Evolutionary conservation across 2,113 vertebrate species (phyloP).

Genomic region (Asarcornis scutulata): DNA sequence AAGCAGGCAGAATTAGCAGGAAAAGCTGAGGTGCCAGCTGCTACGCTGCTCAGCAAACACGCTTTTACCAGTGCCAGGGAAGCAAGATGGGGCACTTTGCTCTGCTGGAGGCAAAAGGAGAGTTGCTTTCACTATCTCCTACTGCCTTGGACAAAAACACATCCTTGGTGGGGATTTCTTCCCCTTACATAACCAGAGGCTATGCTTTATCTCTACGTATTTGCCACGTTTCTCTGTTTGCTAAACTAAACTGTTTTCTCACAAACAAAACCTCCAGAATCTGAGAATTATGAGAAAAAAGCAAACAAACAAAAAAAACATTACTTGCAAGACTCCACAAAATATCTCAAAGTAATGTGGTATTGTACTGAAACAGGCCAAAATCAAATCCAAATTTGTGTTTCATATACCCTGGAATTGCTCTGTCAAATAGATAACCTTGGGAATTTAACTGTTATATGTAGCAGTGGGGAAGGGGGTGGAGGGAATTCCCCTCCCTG

Average conservation of each 20-base stretch:
- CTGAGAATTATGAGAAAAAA: not conserved
- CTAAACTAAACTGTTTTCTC: too few species aligned
- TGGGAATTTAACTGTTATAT: not conserved
- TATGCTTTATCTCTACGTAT: not conserved
- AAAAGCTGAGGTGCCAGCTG: conserved; percentile 33
- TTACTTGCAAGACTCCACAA: not conserved
- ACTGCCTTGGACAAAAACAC: not conserved
- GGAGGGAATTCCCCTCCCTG: not conserved
- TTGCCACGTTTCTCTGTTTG: not conserved
- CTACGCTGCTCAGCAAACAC: not conserved
- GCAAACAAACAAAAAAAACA: not conserved
- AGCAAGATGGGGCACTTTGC: not conserved
- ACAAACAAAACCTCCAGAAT: not conserved
- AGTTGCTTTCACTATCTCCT: not conserved
- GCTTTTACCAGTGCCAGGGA: not conserved
- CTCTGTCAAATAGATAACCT: not conserved
- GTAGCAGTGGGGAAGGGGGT: not conserved
- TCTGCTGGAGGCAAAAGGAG: not conserved
- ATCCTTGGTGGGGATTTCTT: not conserved
- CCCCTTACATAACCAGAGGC: not conserved
- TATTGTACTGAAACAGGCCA: not conserved
- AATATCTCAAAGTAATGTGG: not conserved
- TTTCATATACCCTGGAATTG: not conserved
- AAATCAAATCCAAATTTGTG: not conserved
- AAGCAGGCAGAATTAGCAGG: conserved; percentile 2